phyloP scores from a whole-genome alignment of 2,113 vertebrate genomes.

The Puntigrus tetrazona region DNA sequence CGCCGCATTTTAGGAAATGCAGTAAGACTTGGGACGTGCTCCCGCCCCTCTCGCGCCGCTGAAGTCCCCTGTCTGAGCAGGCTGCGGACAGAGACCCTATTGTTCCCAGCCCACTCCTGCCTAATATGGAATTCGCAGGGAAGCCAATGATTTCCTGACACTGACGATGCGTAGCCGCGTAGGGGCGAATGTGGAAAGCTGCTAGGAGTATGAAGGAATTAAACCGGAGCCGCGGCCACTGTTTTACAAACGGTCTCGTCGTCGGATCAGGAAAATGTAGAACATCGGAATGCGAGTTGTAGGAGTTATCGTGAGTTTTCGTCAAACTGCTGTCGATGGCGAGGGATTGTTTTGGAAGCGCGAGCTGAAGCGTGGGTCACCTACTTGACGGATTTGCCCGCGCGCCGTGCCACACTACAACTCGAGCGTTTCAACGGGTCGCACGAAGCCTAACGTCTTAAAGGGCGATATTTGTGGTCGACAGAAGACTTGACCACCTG shows the following conservation, averaged over 20 bases:
- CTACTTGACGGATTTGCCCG: slow-evolving; percentile 29
- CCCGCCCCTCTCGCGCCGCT: slow-evolving; percentile 34
- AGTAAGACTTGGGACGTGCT: slow-evolving; percentile 3
- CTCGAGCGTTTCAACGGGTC: slow-evolving; percentile 5
- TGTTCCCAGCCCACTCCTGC: slow-evolving; percentile 64
- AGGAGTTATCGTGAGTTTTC: slow-evolving; percentile 32
- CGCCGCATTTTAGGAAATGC: slow-evolving; percentile 13
- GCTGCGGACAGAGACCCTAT: slow-evolving; percentile 59
- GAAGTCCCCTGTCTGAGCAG: slow-evolving; percentile 33
- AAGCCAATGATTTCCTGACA: slow-evolving; percentile 60
- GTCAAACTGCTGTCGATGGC: slow-evolving; percentile 20
- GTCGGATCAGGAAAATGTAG: neutral
- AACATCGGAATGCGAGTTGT: slow-evolving; percentile 48
- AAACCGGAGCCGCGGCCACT: neutral
- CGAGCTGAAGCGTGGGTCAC: slow-evolving; percentile 19
- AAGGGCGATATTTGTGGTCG: neutral
- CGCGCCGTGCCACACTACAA: neutral
- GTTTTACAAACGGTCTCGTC: neutral
- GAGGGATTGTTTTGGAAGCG: slow-evolving; percentile 31
- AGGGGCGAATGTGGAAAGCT: slow-evolving; percentile 35
- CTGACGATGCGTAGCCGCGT: slow-evolving; percentile 41
- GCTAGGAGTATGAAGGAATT: neutral
- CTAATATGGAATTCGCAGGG: slow-evolving; percentile 45
- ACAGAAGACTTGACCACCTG: neutral
- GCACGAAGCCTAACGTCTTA: neutral